Base-by-base conservation (phyloP, 2,113 vertebrate genomes). In the Thermophis baileyi region DNA sequence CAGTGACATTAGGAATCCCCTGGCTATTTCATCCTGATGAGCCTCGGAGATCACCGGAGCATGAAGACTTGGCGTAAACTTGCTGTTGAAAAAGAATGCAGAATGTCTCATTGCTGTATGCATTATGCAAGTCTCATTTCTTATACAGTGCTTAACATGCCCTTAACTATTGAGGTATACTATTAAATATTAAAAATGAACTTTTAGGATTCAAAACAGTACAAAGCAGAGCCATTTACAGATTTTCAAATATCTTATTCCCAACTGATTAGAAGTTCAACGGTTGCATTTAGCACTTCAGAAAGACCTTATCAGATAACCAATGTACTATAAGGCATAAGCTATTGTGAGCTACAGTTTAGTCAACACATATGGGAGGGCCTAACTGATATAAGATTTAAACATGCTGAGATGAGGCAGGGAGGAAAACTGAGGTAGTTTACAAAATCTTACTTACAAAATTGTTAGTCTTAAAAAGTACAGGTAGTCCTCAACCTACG, bases 41-140 rank as follows among this genome's bases (percentile, higher is more conserved):
- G 93, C 92, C 5, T 96, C 89, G 0, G 96, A 96, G 85, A 99
- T 96, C 0, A 93, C 63, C 22, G 96, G 94, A 91, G 98, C 97
- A 89, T 96, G 97, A 5, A 99, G 95, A 94, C 98, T 98, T 9
- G 99, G 99, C 90, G 98, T 98, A 95, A 99, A 98, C 94, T 98
- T 98, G 97, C 99, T 99, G 94, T 11, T n/a, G 74, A 25, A 0
- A 86, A 49, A 0, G 0, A 7, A 74, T 60, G 35, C 8, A 87
- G 85, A 94, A 51, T 40, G 60, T 85, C 20, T 92, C 24, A 91
- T 27, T 85, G 92, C 9, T 1, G 92, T 1, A 24, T 87, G 4
- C 24, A 94, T 91, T 95, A 6, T 25, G 93, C n/a, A 55, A 8
- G 30, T 81, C 18, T 18, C 16, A 81, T 40, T 81, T 81, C 16